Evolutionary conservation across 1,140 invertebrate species (phyloP).

Genomic region (Elysia chlorotica): DNA sequence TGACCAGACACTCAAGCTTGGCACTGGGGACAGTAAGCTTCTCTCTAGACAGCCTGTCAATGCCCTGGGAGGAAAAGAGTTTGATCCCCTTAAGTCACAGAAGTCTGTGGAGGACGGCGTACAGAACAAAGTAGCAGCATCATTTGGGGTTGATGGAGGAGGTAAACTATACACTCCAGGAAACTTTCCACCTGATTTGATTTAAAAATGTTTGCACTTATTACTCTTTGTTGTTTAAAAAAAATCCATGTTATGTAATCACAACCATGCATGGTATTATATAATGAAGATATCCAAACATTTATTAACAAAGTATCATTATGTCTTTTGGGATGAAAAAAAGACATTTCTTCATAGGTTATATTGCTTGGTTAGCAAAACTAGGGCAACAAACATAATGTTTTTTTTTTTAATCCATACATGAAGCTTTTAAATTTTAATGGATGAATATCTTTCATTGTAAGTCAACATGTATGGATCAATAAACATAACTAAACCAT

Average conservation of each 20-base stretch:
- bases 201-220: background rate
- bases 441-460: no score
- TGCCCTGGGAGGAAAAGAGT: slow-evolving; percentile 47
- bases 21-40: no score
- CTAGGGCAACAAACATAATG: no score
- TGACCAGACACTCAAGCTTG: no score
- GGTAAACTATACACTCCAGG: slow-evolving; percentile 24
- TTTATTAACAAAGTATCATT: no score
- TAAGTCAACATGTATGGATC: no score
- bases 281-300: background rate
- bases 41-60: slow-evolving; percentile 28
- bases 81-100: slow-evolving; percentile 51
- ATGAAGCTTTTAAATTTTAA: no score
- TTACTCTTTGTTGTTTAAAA: background rate
- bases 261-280: background rate
- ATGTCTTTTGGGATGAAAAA: no score
- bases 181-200: background rate
- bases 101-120: slow-evolving; percentile 38
- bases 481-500: no score
- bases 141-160: slow-evolving; percentile 47
- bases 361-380: no score
- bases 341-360: no score
- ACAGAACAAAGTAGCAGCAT: slow-evolving; percentile 52
- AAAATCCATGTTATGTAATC: background rate
- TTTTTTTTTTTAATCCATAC: no score